phyloP scores from a whole-genome alignment of 2,797 vertebrate species.

The Urocyon cinereoargenteus region DNA sequence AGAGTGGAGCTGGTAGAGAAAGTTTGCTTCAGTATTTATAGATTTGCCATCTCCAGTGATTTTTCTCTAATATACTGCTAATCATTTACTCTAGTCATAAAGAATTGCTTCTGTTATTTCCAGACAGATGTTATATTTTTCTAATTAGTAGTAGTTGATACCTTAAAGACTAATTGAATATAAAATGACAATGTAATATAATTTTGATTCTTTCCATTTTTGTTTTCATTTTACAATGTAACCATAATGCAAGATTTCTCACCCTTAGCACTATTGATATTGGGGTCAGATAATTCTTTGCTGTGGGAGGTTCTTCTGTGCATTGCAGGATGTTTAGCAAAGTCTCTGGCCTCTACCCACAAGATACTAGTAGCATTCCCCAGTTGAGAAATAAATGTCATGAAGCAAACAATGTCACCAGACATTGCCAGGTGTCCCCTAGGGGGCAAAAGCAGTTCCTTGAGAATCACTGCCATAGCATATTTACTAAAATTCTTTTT shows the following conservation, averaged over 20 bases:
- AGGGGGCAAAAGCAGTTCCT: not conserved
- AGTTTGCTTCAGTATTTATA: constrained; percentile 15
- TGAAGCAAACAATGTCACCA: constrained; percentile 1
- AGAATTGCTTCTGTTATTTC: constrained; percentile 47
- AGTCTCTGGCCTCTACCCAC: not conserved
- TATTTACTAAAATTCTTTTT: constrained; percentile 8
- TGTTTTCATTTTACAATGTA: constrained; percentile 18
- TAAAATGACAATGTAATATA: constrained; percentile 36
- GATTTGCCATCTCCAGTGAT: constrained; percentile 23
- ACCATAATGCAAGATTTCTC: not conserved
- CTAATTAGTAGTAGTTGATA: not conserved
- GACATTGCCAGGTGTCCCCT: not conserved
- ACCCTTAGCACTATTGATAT: not conserved
- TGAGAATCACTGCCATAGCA: not conserved
- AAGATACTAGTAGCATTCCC: not conserved
- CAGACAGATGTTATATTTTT: constrained; percentile 9
- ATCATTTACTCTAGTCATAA: constrained; percentile 34
- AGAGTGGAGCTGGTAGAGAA: not conserved
- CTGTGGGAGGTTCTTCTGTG: not conserved
- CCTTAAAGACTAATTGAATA: constrained; percentile 50
- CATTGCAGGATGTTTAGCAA: not conserved
- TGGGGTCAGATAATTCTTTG: not conserved
- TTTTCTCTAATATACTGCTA: constrained; percentile 35
- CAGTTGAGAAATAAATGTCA: not conserved
- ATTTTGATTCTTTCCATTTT: constrained; percentile 59